Conservation (phyloP, 2,113 vertebrate species). For the Bostrychus sinensis region DNA sequence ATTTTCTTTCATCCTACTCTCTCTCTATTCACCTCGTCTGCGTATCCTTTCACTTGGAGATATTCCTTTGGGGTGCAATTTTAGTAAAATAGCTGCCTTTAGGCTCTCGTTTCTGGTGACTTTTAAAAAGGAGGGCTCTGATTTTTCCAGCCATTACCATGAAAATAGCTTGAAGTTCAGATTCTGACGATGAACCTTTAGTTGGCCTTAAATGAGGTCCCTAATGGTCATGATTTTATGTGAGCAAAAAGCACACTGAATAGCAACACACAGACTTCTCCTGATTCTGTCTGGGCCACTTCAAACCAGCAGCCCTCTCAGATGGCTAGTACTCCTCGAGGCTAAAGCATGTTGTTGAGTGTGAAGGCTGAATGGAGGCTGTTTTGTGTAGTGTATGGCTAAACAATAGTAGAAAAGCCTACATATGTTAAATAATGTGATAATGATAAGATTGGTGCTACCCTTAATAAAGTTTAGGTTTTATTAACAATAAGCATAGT, state of each 20-base stretch:
- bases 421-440: too few species aligned
- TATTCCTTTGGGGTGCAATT: slow-evolving; percentile 50
- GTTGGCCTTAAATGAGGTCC: slow-evolving; percentile 57
- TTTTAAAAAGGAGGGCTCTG: slow-evolving; percentile 46
- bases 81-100: slow-evolving; percentile 45
- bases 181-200: slow-evolving; percentile 56
- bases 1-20: not conserved
- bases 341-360: not conserved
- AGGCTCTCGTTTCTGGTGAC: slow-evolving; percentile 52
- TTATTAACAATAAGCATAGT: too few species aligned
- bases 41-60: slow-evolving; percentile 23
- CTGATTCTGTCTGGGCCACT: slow-evolving; percentile 40
- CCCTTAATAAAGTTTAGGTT: too few species aligned
- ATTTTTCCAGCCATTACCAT: slow-evolving; percentile 51
- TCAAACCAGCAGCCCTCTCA: slow-evolving; percentile 23
- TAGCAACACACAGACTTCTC: slow-evolving; percentile 37
- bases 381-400: too few species aligned
- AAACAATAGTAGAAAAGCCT: too few species aligned
- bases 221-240: slow-evolving; percentile 52
- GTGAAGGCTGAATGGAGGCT: too few species aligned
- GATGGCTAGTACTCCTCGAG: slow-evolving; percentile 10
- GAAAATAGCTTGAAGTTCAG: slow-evolving; percentile 58
- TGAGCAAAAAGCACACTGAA: slow-evolving; percentile 41
- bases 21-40: slow-evolving; percentile 3
- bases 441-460: too few species aligned